Evolutionary conservation across 2,888 invertebrate species (phyloP).

Genomic region (Drosophila histrio): DNA sequence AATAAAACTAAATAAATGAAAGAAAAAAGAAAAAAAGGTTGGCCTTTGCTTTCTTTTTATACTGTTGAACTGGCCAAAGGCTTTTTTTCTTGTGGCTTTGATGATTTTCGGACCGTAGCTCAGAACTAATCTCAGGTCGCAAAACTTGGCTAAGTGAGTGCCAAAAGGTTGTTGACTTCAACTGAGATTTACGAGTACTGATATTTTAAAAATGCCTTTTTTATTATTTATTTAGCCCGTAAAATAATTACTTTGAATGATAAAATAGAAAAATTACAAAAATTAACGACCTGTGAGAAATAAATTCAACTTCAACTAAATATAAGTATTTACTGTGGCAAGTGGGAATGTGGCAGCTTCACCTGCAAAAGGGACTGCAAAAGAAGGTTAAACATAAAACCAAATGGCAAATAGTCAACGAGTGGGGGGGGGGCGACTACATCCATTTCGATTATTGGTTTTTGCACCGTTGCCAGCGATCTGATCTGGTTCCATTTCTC

Average conservation of each 20-base stretch:
- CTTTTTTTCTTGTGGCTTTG: constrained; percentile 4
- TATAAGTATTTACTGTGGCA: neutral
- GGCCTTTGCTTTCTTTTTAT: neutral
- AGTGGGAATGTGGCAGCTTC: neutral
- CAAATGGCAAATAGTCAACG: neutral
- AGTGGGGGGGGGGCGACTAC: too few species aligned
- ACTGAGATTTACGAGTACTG: neutral
- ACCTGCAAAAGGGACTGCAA: neutral
- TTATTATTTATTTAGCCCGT: constrained; percentile 1
- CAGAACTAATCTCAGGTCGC: neutral
- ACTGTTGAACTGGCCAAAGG: constrained; percentile 3
- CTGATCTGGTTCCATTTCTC: constrained; percentile 41
- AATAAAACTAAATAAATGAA: constrained; percentile 8
- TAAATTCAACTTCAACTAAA: neutral
- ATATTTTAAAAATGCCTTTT: neutral
- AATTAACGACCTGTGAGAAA: neutral
- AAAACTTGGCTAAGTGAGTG: neutral
- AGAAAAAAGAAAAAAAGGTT: constrained; percentile 1
- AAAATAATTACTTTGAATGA: constrained; percentile 2
- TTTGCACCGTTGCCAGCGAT: constrained; percentile 14
- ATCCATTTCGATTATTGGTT: constrained; percentile 29
- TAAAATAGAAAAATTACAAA: neutral
- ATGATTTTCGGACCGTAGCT: neutral
- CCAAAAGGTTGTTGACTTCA: constrained; percentile 1
- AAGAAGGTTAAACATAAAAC: neutral